Evolutionary conservation across 2,888 invertebrate species (phyloP).

Genomic region (Clistopyga incitator): DNA sequence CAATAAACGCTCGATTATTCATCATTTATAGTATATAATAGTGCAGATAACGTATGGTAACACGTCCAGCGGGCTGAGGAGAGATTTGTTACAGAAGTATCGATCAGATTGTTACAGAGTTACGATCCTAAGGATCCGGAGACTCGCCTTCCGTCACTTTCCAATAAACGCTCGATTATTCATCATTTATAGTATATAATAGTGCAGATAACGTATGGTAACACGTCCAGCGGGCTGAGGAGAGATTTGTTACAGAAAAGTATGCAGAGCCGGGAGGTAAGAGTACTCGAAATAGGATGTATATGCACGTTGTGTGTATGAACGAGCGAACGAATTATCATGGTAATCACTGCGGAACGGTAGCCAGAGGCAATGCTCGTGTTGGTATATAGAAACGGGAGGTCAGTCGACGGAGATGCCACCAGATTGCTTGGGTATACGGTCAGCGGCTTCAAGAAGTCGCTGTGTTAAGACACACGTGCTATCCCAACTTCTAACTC

Average conservation of each 20-base stretch:
- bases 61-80: not conserved
- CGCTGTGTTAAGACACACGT: constrained; percentile 7
- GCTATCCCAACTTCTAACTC: not conserved
- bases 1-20: constrained; percentile 53
- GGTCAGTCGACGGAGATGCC: constrained; percentile 74
- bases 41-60: constrained; percentile 35
- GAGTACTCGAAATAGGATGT: constrained; percentile 51
- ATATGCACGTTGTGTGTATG: constrained; percentile 49
- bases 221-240: not conserved
- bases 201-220: constrained; percentile 36
- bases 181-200: constrained; percentile 42
- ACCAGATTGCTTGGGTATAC: constrained; percentile 72
- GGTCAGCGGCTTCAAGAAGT: constrained; percentile 50
- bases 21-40: constrained; percentile 42
- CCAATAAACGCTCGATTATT: constrained; percentile 53
- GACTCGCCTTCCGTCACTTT: constrained; percentile 23
- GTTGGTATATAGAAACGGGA: constrained; percentile 56
- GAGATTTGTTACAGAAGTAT: constrained; percentile 35
- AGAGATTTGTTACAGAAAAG: constrained; percentile 33
- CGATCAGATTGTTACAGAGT: too few species aligned
- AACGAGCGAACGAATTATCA: constrained; percentile 77
- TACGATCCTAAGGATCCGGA: constrained; percentile 20
- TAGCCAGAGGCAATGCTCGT: constrained; percentile 67
- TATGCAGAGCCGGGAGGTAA: not conserved
- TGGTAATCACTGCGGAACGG: constrained; percentile 77